Conservation (phyloP, 2,888 invertebrate genomes). For the Cosmia trapezina region DNA sequence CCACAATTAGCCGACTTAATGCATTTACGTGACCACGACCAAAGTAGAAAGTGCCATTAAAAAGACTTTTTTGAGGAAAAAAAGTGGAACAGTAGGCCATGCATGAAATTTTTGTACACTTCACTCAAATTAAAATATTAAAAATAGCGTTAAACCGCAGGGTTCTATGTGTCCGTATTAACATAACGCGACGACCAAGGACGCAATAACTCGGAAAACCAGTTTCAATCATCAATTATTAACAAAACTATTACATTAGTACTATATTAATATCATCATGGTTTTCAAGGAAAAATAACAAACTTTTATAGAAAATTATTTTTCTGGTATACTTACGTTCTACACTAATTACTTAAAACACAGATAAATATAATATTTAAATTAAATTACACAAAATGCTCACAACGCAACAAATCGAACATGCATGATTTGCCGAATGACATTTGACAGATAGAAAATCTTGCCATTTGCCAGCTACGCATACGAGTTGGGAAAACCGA, state of each 20-base stretch:
- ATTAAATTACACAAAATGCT: conserved; percentile 64
- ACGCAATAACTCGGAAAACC: conserved; percentile 78
- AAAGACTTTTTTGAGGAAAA: conserved; percentile 59
- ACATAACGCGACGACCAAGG: conserved; percentile 77
- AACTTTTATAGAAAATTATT: conserved; percentile 2
- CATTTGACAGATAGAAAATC: conserved; percentile 66
- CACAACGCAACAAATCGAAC: conserved; percentile 73
- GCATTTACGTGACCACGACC: conserved; percentile 58
- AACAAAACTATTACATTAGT: conserved; percentile 64
- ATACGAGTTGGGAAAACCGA: conserved; percentile 53
- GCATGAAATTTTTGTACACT: conserved; percentile 54
- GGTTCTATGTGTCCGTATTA: conserved; percentile 63
- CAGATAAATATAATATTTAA: conserved; percentile 62
- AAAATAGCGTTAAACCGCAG: conserved; percentile 20
- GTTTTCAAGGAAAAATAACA: neutral
- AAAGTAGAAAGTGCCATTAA: conserved; percentile 70
- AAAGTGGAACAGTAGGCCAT: conserved; percentile 74
- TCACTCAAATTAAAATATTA: conserved; percentile 28
- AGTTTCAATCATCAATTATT: conserved; percentile 76
- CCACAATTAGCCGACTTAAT: conserved; percentile 36
- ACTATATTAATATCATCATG: conserved; percentile 24
- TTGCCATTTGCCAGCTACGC: conserved; percentile 45
- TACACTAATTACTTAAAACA: conserved; percentile 60
- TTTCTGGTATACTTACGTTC: conserved; percentile 63
- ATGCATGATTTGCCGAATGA: conserved; percentile 82